Base-by-base conservation (phyloP, 2,797 vertebrate genomes). In the Carcharodon carcharias region DNA sequence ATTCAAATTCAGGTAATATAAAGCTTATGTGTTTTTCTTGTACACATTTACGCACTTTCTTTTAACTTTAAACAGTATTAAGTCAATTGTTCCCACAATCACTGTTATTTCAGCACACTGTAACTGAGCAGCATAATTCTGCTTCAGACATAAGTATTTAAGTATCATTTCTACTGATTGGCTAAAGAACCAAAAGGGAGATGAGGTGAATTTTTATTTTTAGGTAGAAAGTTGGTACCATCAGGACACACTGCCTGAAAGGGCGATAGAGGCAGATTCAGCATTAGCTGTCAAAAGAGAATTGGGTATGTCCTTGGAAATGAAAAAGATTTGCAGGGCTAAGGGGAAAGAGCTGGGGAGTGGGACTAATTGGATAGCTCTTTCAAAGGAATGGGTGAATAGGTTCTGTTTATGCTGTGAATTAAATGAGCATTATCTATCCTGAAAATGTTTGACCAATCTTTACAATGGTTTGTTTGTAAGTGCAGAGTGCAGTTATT, bases 1-100 rank as follows among this genome's bases (percentile, higher is more conserved):
- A 98, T 97, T 97, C 97, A 98, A 98, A 97, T 97, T 96, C 96
- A 96, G 91, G 87, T n/a, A 96, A 95, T 95, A 73, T 95, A 95
- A 73, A 54, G 45, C 65, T 93, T 69, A 26, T 73, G 50, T 50
- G 45, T 69, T 73, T 95, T 35, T 45, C 21, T 67, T 95, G 31
- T 56, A 73, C 94, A 8, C 67, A 31, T 77, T 73, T 54, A 9
- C 67, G 35, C 26, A 18, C 26, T 56, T 95, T 95, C 65, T 73
- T 71, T 35, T 9, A 45, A 93, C n/a, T 88, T 45, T 4, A 82
- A 97, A 65, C 80, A 50, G 35, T n/a, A 14, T 65, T 96, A 14
- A 96, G 67, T 69, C 58, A 63, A 56, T 96, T 45, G 28, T 73
- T 77, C 94, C 94, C n/a, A 31, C 77, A 88, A 65, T 85, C 23